A percentile compares a stretch with the other conserved stretches of the same genome.
These are phyloP conservation scores for Phrynocephalus guinanensis DNA, from an alignment of 2,797 vertebrate species.

Conservation along the genomic window DNA sequence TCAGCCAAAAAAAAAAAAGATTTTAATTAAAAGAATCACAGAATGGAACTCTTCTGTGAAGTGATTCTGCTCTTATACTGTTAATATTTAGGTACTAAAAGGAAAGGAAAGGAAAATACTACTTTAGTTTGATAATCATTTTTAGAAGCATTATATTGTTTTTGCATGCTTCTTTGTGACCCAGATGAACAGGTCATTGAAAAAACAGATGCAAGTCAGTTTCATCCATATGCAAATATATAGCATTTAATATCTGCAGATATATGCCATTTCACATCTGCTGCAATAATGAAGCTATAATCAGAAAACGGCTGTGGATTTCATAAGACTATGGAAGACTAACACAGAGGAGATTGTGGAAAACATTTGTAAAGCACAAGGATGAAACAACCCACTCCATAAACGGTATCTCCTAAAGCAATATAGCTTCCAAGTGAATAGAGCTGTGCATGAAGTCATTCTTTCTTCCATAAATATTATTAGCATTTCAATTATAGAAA, in stretches of 20 bases:
- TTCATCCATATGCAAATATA: not conserved
- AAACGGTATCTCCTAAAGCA: not conserved
- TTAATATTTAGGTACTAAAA: constrained; percentile 66
- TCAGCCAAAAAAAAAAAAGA: constrained; percentile 66
- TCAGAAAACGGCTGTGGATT: constrained; percentile 22
- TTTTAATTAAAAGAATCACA: constrained; percentile 81
- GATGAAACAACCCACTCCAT: not conserved
- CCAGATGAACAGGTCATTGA: not conserved
- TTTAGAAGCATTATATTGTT: constrained; percentile 6
- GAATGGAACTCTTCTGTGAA: constrained; percentile 73
- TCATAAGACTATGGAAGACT: not conserved
- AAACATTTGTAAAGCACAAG: not conserved
- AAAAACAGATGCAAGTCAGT: not conserved
- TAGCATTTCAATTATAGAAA: not conserved
- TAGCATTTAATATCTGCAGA: not conserved
- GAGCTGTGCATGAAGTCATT: not conserved
- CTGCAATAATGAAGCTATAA: constrained; percentile 27
- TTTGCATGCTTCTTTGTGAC: constrained; percentile 9
- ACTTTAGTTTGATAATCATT: constrained; percentile 28
- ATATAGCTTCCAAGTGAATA: not conserved
- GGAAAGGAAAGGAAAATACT: constrained; percentile 55
- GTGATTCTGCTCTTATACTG: constrained; percentile 61
- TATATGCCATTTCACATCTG: constrained; percentile 22
- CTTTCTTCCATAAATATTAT: not conserved
- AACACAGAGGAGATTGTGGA: constrained; percentile 5